Conservation (phyloP, 1,140 invertebrate species). For the Papilio helenus region DNA sequence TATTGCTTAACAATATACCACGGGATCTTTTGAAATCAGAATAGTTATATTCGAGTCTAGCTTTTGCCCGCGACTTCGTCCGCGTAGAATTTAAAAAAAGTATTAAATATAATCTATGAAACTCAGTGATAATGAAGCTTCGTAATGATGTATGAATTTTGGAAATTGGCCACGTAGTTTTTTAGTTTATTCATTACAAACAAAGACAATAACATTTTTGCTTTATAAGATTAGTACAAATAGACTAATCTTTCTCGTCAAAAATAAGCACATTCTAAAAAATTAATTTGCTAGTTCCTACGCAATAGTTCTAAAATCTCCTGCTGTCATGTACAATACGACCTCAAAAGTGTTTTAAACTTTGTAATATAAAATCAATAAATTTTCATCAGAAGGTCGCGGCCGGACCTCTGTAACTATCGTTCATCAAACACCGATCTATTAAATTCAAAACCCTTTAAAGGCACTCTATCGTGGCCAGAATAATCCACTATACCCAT, state of each 20-base stretch:
- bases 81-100: no score
- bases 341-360: slow-evolving; percentile 1
- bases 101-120: no score
- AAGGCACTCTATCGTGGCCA: slow-evolving; percentile 53
- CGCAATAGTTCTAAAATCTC: background rate
- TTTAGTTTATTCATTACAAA: no score
- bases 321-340: background rate
- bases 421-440: slow-evolving; percentile 55
- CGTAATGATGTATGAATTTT: no score
- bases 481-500: slow-evolving; percentile 65
- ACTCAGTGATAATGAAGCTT: no score
- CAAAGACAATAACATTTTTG: no score
- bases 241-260: no score
- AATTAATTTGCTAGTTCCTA: background rate
- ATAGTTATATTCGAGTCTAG: background rate
- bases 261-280: no score
- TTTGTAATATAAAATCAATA: slow-evolving; percentile 52
- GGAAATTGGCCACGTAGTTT: no score
- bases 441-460: slow-evolving; percentile 73
- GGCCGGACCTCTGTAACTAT: slow-evolving; percentile 48
- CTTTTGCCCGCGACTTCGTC: no score
- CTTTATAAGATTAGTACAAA: no score
- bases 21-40: slow-evolving; percentile 27
- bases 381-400: slow-evolving; percentile 66
- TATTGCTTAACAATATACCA: background rate